phyloP scores from a whole-genome alignment of 2,888 invertebrate species.

The Eristalis pertinax region DNA sequence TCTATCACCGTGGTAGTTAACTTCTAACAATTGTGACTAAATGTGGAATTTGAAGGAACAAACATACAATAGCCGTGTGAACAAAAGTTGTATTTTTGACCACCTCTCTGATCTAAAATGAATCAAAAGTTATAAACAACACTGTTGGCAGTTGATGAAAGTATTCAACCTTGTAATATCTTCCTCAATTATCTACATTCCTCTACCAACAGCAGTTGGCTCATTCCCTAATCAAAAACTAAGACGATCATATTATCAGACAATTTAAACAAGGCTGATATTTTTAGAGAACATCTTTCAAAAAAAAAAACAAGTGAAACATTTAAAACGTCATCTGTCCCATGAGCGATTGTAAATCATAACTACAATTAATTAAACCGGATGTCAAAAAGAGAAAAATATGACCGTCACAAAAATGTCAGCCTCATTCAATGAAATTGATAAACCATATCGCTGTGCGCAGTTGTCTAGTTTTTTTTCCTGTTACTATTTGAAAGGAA shows the following conservation, averaged over 20 bases:
- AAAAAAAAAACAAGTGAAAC: not conserved
- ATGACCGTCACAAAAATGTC: not conserved
- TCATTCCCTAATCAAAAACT: not conserved
- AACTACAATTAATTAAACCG: not conserved
- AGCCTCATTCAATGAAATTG: not conserved
- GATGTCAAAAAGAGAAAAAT: not conserved
- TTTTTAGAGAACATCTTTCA: not conserved
- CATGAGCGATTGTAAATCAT: slow-evolving; percentile 1
- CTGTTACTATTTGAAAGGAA: not conserved
- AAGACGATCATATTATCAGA: not conserved
- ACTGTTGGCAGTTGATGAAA: not conserved
- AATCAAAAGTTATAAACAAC: not conserved
- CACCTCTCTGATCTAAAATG: not conserved
- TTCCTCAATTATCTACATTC: not conserved
- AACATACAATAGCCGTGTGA: not conserved
- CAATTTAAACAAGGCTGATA: not conserved
- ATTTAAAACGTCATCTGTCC: not conserved
- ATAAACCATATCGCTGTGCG: slow-evolving; percentile 40
- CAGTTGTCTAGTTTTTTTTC: slow-evolving; percentile 9
- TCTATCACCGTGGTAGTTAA: no score
- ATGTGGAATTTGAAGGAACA: not conserved
- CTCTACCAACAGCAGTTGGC: not conserved
- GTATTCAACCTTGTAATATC: not conserved
- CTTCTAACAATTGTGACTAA: no score
- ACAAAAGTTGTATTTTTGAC: not conserved